A percentile compares a stretch with the other conserved stretches of the same genome.
phyloP scores from a whole-genome alignment of 2,113 vertebrate species.

The Oplegnathus fasciatus region DNA sequence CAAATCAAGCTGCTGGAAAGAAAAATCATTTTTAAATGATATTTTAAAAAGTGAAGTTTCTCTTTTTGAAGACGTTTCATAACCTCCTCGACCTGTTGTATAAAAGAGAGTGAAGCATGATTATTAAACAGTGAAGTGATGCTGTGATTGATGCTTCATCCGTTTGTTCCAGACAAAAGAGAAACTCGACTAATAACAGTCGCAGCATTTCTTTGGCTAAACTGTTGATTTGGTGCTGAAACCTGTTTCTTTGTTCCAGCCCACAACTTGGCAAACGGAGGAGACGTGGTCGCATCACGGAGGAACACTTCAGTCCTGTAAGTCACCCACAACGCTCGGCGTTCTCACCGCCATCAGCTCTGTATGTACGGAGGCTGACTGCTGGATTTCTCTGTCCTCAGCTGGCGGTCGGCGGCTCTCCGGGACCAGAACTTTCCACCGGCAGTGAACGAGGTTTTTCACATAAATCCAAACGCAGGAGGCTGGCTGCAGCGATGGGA shows the following conservation, averaged over 20 bases:
- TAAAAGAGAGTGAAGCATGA: no score
- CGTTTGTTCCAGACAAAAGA: no score
- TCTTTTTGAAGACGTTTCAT: no score
- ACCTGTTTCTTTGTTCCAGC: conserved; percentile 33
- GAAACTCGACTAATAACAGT: no score
- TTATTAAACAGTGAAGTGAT: no score
- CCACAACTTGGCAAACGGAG: conserved; percentile 53
- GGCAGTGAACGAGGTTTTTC: background rate
- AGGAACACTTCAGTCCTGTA: conserved; percentile 36
- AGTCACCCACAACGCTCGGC: conserved; percentile 19
- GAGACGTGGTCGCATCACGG: background rate
- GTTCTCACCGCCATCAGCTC: fast-evolving
- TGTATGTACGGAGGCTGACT: background rate
- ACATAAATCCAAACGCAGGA: conserved; percentile 65
- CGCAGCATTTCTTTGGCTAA: no score
- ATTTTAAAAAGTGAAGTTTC: no score
- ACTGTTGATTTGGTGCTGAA: background rate
- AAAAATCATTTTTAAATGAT: no score
- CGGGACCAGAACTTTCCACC: background rate
- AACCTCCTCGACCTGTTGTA: no score
- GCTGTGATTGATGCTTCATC: no score
- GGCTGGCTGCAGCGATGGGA: background rate
- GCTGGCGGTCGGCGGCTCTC: background rate
- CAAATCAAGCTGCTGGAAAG: no score
- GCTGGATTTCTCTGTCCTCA: conserved; percentile 21